phyloP scores from a whole-genome alignment of 1,140 invertebrate genomes.

The Chionoecetes opilio region DNA sequence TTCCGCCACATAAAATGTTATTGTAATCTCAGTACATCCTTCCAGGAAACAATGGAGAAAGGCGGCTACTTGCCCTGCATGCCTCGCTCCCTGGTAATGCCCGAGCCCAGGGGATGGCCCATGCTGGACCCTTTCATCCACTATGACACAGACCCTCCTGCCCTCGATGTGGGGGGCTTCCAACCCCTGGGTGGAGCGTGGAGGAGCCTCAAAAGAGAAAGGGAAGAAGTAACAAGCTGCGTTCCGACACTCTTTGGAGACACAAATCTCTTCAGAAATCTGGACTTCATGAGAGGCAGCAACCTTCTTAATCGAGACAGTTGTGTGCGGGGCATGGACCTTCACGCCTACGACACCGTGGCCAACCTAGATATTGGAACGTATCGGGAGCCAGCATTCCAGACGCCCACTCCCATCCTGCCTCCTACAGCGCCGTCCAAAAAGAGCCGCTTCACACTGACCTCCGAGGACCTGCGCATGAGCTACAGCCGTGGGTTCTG shows the following conservation, averaged over 20 bases:
- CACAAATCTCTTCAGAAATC: slow-evolving; percentile 38
- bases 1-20: too few relatives aligned
- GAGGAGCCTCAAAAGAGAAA: slow-evolving; percentile 61
- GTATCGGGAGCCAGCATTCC: background rate
- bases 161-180: background rate
- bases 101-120: background rate
- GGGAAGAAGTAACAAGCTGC: background rate
- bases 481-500: slow-evolving; percentile 40
- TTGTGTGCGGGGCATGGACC: background rate
- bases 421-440: slow-evolving; percentile 25
- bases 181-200: background rate
- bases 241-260: slow-evolving; percentile 10
- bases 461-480: slow-evolving; percentile 37
- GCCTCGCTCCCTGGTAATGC: background rate
- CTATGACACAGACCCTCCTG: background rate
- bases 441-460: slow-evolving; percentile 31
- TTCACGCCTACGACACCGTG: slow-evolving; percentile 35
- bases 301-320: background rate
- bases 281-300: slow-evolving; percentile 48
- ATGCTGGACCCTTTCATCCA: background rate
- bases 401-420: background rate
- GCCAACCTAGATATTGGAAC: slow-evolving; percentile 7
- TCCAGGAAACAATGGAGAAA: slow-evolving; percentile 44
- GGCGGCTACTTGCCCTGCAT: background rate
- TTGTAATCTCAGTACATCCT: background rate